A percentile compares a stretch with the other conserved stretches of the same genome.
These are phyloP conservation scores for Antitype chi DNA, from an alignment of 2,888 invertebrate genomes.

Conservation along the genomic window DNA sequence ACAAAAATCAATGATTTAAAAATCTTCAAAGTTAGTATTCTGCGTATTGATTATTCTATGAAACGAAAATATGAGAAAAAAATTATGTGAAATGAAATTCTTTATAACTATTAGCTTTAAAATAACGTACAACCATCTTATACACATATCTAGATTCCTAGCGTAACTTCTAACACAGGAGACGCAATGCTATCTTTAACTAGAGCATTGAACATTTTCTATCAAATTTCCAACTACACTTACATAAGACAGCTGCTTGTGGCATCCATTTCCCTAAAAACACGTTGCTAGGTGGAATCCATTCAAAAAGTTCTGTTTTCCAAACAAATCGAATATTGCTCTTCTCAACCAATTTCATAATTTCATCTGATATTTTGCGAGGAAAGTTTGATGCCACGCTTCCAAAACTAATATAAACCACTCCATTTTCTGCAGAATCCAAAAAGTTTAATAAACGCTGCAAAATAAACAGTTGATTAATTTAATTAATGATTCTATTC, in stretches of 20 bases:
- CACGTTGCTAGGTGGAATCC: conserved; percentile 91
- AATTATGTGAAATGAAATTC: no score
- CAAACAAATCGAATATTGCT: conserved; percentile 92
- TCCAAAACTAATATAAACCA: conserved; percentile 93
- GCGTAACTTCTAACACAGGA: neutral
- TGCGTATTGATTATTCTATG: no score
- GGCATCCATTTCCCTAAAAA: conserved; percentile 93
- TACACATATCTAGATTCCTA: neutral
- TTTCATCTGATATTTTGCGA: conserved; percentile 87
- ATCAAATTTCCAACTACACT: conserved; percentile 69
- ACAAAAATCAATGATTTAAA: no score
- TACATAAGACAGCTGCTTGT: conserved; percentile 93
- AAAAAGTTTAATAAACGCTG: conserved; percentile 82
- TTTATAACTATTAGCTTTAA: no score
- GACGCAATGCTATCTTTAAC: neutral
- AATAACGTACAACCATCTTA: no score
- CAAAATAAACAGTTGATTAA: conserved; percentile 1
- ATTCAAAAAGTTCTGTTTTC: conserved; percentile 93
- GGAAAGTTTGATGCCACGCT: conserved; percentile 93
- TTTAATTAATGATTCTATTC: neutral
- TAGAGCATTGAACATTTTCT: neutral
- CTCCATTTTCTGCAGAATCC: conserved; percentile 91
- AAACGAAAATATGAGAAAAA: no score
- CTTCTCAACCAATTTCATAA: conserved; percentile 80
- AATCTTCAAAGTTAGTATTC: no score